Percentiles rank a stretch among this genome's conserved stretches.
Evolutionary conservation across 2,113 vertebrate genomes (phyloP).

Genomic region (Zapornia atra): DNA sequence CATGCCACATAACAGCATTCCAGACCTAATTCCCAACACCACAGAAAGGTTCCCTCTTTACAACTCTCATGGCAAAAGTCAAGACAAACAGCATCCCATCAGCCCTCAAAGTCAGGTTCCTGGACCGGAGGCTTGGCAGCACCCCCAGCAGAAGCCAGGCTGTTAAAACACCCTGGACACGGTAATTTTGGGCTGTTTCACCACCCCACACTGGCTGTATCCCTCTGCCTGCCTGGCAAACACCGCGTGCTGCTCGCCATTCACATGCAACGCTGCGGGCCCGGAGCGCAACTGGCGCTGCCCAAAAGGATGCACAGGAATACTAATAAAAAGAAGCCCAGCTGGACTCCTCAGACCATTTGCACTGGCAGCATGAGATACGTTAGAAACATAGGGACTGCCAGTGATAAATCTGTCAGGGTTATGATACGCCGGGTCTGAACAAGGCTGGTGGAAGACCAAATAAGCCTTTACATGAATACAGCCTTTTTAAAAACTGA

Average conservation of each 20-base stretch:
- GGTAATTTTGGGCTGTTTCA: rapidly evolving
- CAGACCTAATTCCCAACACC: neutral
- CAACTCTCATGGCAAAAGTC: rapidly evolving
- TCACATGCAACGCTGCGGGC: neutral
- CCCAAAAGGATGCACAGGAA: neutral
- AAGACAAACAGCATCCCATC: neutral
- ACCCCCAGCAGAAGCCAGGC: neutral
- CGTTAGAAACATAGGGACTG: neutral
- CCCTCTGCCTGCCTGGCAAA: neutral
- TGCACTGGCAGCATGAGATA: neutral
- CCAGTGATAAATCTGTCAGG: neutral
- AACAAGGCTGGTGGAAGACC: neutral
- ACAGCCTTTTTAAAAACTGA: neutral
- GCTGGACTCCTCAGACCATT: neutral
- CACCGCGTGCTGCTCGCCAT: neutral
- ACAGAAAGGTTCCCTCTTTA: neutral
- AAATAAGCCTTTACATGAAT: neutral
- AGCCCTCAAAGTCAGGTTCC: too few relatives aligned
- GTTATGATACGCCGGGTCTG: neutral
- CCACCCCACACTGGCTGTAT: neutral
- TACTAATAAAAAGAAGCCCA: neutral
- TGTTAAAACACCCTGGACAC: neutral
- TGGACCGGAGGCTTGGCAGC: neutral
- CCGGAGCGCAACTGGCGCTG: neutral
- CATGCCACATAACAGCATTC: neutral